Base-by-base conservation (phyloP, 1,140 invertebrate genomes). In the Rhyacophila brunnea region DNA sequence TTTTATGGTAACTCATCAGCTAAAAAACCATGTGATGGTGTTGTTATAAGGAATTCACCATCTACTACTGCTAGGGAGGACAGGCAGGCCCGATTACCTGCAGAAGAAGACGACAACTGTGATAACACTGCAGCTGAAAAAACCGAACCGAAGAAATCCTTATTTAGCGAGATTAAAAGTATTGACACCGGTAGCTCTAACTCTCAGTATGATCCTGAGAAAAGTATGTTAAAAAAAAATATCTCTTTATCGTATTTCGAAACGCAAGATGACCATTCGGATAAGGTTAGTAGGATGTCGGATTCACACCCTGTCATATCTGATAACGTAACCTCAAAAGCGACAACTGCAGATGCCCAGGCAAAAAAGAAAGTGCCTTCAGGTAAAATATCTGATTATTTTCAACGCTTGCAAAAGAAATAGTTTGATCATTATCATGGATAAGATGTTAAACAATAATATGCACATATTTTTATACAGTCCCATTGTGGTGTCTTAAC, bases 311-410 rank as follows among this genome's bases (percentile, higher is more conserved):
- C 20, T 2, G 53, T 50, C 14, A 13, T 13, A 5, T 38, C n/a
- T 18, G 43, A 23, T 10, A 52, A 47, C 14, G 20, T 38, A 32
- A 47, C 6, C 35, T 13, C 42, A 14, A 51, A 32, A 45, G 32
- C 4, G 11, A 51, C 13, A 49, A 4, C 28, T 44, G 1, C 14
- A 43, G 15, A 45, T 14, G 52, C 23, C 4, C 32, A 18, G 10
- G 23, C 23, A n/a, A 40, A 54, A 45, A 58, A 62, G 36, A 49
- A 45, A 52, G 19, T 40, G 38, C 38, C 38, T 42, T 40, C 52
- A 17, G 50, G 57, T 10, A 64, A 60, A 52, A 64, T 64, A 50
- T 60, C 52, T n/a, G 58, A 64, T 53, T 64, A 64, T 48, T 64
- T 64, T 57, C 58, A 60, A 43, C 46, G 48, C 2, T 10, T 60